phyloP scores from a whole-genome alignment of 2,888 invertebrate species.

The Aporophyla lueneburgensis region DNA sequence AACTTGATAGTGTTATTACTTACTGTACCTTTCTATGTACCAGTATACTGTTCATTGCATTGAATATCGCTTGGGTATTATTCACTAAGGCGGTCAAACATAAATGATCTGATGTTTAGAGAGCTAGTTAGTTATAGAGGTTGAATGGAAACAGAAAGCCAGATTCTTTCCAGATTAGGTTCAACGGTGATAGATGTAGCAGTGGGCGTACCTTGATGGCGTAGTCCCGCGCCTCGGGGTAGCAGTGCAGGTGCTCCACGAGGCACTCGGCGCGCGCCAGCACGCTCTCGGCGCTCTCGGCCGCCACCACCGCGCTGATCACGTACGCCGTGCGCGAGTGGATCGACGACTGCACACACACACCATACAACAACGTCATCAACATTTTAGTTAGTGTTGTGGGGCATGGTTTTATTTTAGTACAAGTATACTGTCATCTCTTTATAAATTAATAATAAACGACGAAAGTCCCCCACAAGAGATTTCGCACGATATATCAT shows the following conservation, averaged over 20 bases:
- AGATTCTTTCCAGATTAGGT: too few relatives aligned
- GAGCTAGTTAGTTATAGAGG: too few relatives aligned
- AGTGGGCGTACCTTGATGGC: conserved; percentile 92
- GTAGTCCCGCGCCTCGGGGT: conserved; percentile 93
- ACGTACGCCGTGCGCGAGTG: conserved; percentile 92
- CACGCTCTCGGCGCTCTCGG: conserved; percentile 90
- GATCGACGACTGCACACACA: conserved; percentile 88
- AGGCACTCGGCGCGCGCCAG: conserved; percentile 93
- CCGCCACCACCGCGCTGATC: conserved; percentile 91
- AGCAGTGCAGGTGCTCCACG: conserved; percentile 93
- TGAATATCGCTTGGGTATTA: not conserved
- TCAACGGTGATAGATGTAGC: not conserved
- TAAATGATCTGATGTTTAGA: not conserved
- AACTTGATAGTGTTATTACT: not conserved
- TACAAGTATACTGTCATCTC: not conserved
- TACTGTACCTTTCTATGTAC: not conserved
- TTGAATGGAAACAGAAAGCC: too few relatives aligned
- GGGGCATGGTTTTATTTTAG: not conserved
- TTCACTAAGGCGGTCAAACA: not conserved
- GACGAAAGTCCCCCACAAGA: not conserved
- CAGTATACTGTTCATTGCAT: not conserved
- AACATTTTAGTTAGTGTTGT: not conserved
- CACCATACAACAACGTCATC: not conserved
- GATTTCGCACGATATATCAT: not conserved
- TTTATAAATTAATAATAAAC: not conserved